A percentile compares a stretch with the other conserved stretches of the same genome.
Conservation (phyloP, 2,888 invertebrate species). For the Stenchaetothrips biformis region DNA sequence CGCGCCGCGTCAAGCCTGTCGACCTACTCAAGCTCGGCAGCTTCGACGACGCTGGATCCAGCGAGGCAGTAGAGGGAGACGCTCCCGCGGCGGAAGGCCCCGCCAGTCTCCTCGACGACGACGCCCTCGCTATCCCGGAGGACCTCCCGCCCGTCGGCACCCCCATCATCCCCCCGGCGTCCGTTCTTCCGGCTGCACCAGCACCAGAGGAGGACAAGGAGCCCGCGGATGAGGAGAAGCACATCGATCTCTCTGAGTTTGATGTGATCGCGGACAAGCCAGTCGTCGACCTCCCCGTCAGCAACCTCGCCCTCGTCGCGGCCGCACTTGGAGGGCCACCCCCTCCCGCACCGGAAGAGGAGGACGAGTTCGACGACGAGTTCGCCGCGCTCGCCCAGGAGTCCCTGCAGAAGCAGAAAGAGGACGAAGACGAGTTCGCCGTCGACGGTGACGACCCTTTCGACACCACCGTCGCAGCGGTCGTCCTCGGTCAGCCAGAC, state of each 20-base stretch:
- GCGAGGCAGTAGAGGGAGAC: constrained; percentile 36
- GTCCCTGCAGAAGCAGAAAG: constrained; percentile 56
- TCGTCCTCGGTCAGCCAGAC: constrained; percentile 41
- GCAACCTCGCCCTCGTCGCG: constrained; percentile 2
- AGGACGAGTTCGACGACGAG: constrained; percentile 66
- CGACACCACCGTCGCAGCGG: constrained; percentile 47
- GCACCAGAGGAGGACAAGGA: not conserved
- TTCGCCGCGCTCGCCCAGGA: constrained; percentile 74
- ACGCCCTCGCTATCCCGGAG: constrained; percentile 41
- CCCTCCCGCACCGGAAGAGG: constrained; percentile 34
- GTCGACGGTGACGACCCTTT: constrained; percentile 48
- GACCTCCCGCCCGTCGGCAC: constrained; percentile 10
- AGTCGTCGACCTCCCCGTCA: not conserved
- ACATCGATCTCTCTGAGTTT: constrained; percentile 49
- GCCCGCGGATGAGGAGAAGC: not conserved
- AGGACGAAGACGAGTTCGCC: constrained; percentile 44
- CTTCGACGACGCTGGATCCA: constrained; percentile 44
- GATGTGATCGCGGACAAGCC: constrained; percentile 45
- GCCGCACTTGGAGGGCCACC: not conserved
- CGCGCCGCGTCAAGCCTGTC: constrained; percentile 36
- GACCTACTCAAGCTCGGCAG: constrained; percentile 63
- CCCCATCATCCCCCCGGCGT: constrained; percentile 2
- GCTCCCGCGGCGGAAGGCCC: constrained; percentile 42
- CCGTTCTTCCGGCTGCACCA: not conserved
- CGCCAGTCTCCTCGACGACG: constrained; percentile 69